Evolutionary conservation across 2,113 vertebrate genomes (phyloP).

Genomic region (Crotalus helleri): DNA sequence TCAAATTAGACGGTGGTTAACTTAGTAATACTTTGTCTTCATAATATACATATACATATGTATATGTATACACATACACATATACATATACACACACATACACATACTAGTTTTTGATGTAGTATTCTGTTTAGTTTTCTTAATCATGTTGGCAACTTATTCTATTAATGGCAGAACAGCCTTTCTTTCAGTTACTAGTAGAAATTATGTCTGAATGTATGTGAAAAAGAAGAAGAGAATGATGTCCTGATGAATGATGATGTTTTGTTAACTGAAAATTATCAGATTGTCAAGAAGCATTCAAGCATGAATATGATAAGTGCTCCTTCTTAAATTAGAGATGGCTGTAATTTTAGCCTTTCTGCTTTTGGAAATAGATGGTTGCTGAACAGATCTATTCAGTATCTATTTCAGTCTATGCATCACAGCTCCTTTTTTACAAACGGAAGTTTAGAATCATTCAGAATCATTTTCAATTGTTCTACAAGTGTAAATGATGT

Average conservation of each 20-base stretch:
- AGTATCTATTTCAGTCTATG: not conserved
- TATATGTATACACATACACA: too few relatives aligned
- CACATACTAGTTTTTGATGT: not conserved
- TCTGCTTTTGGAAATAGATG: not conserved
- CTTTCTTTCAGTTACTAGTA: not conserved
- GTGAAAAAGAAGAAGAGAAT: not conserved
- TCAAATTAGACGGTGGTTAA: too few relatives aligned
- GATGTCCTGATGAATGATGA: not conserved
- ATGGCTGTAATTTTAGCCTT: not conserved
- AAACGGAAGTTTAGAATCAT: not conserved
- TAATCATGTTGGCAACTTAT: not conserved
- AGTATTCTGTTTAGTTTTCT: not conserved
- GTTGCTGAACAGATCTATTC: slow-evolving; percentile 4
- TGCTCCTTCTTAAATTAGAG: not conserved
- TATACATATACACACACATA: too few relatives aligned
- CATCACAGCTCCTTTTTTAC: not conserved
- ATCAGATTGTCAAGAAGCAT: slow-evolving; percentile 4
- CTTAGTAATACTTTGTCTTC: not conserved
- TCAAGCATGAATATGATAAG: not conserved
- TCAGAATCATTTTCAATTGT: not conserved
- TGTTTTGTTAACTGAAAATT: not conserved
- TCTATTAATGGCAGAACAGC: not conserved
- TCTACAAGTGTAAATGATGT: not conserved
- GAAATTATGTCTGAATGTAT: not conserved
- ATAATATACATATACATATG: not conserved